phyloP scores from a whole-genome alignment of 37 sponge, comb jelly and placozoan genomes.

The Cladorhizidae sp. region DNA sequence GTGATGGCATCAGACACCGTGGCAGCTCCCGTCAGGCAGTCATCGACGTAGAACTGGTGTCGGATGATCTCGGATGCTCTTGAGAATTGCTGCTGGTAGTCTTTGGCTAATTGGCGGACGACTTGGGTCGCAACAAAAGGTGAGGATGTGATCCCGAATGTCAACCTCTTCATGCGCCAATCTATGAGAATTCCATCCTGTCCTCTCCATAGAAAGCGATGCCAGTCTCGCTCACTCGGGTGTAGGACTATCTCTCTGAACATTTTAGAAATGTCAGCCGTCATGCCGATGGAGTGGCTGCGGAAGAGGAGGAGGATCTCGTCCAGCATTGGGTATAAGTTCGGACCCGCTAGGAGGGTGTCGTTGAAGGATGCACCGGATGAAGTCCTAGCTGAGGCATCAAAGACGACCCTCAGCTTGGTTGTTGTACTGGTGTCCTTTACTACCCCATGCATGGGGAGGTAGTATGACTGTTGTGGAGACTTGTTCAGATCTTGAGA shows the following conservation, averaged over 20 bases:
- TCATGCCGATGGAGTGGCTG: not conserved
- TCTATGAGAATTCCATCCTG: not conserved
- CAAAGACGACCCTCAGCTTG: too few species aligned
- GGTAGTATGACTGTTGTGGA: too few species aligned
- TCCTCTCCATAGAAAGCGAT: slow-evolving; percentile 26
- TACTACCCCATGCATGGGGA: too few species aligned
- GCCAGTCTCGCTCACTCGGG: not conserved
- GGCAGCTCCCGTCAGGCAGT: slow-evolving; percentile 30
- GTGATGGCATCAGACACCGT: not conserved
- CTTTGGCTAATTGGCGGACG: slow-evolving; percentile 13
- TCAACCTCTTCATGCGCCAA: slow-evolving; percentile 21
- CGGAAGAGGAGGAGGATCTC: slow-evolving; percentile 16
- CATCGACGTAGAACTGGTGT: slow-evolving; percentile 16
- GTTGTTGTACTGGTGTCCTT: too few species aligned
- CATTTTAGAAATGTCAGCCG: slow-evolving; percentile 23
- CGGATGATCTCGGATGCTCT: not conserved
- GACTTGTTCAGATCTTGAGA: too few species aligned
- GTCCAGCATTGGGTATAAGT: too few species aligned
- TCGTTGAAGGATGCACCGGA: too few species aligned
- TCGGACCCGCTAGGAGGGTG: too few species aligned
- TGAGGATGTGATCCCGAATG: slow-evolving; percentile 34
- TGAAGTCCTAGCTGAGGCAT: too few species aligned
- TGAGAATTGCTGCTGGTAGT: not conserved
- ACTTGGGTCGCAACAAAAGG: slow-evolving; percentile 27
- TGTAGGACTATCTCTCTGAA: not conserved